Conservation (phyloP, 2,888 invertebrate species). For the Micropterix aruncella region DNA sequence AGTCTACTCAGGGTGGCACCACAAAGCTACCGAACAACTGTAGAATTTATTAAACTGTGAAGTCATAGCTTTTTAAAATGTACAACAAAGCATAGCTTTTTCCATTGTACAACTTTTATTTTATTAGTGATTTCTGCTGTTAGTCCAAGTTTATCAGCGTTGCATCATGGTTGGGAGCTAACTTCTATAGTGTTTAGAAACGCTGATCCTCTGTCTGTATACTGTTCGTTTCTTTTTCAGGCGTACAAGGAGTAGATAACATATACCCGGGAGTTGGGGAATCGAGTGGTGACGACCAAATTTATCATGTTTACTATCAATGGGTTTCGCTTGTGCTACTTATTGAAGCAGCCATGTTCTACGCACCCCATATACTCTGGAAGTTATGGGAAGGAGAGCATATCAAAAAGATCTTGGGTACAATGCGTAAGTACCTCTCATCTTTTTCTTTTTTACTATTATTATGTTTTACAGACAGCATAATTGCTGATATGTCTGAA, state of each 20-base stretch:
- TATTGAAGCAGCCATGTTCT: slow-evolving; percentile 53
- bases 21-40: too few relatives aligned
- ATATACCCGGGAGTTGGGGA: slow-evolving; percentile 39
- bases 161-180: too few relatives aligned
- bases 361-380: slow-evolving; percentile 57
- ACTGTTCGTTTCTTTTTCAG: slow-evolving; percentile 16
- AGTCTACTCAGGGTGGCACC: too few relatives aligned
- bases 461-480: too few relatives aligned
- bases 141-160: too few relatives aligned
- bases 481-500: too few relatives aligned
- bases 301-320: slow-evolving; percentile 52
- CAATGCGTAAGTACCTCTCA: too few relatives aligned
- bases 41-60: too few relatives aligned
- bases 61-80: too few relatives aligned
- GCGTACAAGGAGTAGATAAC: slow-evolving; percentile 32
- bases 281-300: slow-evolving; percentile 28
- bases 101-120: background rate
- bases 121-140: slow-evolving; percentile 1
- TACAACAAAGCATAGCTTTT: too few relatives aligned
- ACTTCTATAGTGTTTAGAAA: slow-evolving; percentile 6
- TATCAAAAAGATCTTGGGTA: too few relatives aligned
- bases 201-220: slow-evolving; percentile 16
- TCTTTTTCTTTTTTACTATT: too few relatives aligned
- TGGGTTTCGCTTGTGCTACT: slow-evolving; percentile 58
- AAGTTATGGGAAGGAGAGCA: slow-evolving; percentile 55